These are phyloP conservation scores for Catocala fraxini DNA, from an alignment of 2,888 invertebrate genomes.

Conservation along the genomic window DNA sequence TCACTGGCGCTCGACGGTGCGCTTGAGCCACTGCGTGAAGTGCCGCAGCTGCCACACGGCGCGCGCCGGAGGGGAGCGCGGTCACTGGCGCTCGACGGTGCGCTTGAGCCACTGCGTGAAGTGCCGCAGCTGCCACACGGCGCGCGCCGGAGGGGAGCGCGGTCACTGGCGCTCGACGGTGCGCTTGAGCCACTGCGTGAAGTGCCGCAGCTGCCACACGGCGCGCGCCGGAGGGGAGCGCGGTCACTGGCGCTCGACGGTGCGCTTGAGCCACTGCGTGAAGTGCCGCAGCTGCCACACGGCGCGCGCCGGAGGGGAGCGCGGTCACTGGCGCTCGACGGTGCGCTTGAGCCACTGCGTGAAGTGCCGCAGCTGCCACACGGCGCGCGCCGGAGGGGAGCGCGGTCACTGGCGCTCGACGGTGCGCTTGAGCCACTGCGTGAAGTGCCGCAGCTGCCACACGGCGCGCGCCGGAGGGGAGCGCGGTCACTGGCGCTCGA, in stretches of 20 bases:
- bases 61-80: constrained; percentile 89
- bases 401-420: constrained; percentile 89
- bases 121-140: constrained; percentile 95
- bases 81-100: constrained; percentile 91
- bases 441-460: constrained; percentile 95
- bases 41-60: constrained; percentile 96
- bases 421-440: constrained; percentile 97
- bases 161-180: constrained; percentile 91
- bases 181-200: constrained; percentile 97
- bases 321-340: constrained; percentile 89
- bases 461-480: constrained; percentile 95
- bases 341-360: constrained; percentile 97
- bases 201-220: constrained; percentile 95
- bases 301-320: constrained; percentile 92
- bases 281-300: constrained; percentile 95
- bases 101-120: constrained; percentile 98
- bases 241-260: constrained; percentile 90
- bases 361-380: constrained; percentile 95
- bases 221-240: constrained; percentile 92
- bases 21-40: constrained; percentile 97
- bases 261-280: constrained; percentile 97
- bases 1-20: constrained; percentile 92
- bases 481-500: constrained; percentile 88
- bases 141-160: constrained; percentile 90
- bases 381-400: constrained; percentile 93